Conservation (phyloP, 2,888 invertebrate genomes). For the Eubasilissa splendida region DNA sequence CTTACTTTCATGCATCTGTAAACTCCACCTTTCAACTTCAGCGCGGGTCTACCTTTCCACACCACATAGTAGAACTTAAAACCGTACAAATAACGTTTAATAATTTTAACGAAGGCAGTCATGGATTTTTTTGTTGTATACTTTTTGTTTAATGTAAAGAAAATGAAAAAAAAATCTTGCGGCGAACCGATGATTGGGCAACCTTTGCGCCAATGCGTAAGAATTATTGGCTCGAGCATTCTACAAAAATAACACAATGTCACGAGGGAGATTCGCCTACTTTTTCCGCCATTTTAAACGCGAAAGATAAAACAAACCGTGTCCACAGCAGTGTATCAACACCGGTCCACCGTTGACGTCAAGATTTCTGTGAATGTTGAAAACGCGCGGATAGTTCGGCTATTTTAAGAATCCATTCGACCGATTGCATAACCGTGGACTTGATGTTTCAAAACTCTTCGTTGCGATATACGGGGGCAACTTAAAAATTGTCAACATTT, state of each 20-base stretch:
- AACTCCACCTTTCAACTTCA: too few species aligned
- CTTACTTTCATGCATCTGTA: too few species aligned
- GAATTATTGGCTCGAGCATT: slow-evolving; percentile 18
- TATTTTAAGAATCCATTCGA: slow-evolving; percentile 6
- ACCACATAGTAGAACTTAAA: too few species aligned
- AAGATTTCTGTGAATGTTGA: slow-evolving; percentile 15
- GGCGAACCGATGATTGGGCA: too few species aligned
- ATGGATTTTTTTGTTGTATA: too few species aligned
- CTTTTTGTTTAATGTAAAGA: neutral
- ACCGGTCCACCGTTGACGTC: slow-evolving; percentile 24
- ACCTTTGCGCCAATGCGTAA: neutral
- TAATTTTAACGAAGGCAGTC: too few species aligned
- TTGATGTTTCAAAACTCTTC: neutral
- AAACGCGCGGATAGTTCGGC: neutral
- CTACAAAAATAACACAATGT: slow-evolving; percentile 27
- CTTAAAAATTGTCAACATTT: too few species aligned
- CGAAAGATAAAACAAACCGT: slow-evolving; percentile 3
- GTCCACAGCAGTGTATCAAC: neutral
- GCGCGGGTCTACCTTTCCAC: too few species aligned
- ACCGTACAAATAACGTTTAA: too few species aligned
- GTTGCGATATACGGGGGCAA: too few species aligned
- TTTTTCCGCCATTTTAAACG: slow-evolving; percentile 17
- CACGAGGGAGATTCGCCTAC: slow-evolving; percentile 13
- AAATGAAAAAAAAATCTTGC: neutral
- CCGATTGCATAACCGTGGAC: slow-evolving; percentile 1